Evolutionary conservation across 2,888 invertebrate species (phyloP).

Genomic region (Camponotus fellah): DNA sequence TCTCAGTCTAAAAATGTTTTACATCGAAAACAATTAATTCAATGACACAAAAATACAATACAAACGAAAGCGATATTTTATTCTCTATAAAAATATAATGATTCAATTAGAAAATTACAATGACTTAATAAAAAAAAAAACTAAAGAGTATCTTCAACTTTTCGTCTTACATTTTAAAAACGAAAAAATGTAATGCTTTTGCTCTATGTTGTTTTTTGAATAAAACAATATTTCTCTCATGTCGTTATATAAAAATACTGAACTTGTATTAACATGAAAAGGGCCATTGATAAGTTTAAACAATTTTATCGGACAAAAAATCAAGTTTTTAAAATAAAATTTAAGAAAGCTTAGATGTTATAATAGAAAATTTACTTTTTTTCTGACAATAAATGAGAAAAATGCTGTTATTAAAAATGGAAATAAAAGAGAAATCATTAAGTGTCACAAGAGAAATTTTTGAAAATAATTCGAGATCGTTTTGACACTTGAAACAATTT

Average conservation of each 20-base stretch:
- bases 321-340: neutral
- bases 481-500: conserved; percentile 51
- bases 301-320: conserved; percentile 23
- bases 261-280: conserved; percentile 41
- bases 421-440: conserved; percentile 3
- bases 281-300: conserved; percentile 49
- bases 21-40: neutral
- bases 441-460: neutral
- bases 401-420: neutral
- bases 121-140: neutral
- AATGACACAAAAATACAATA: neutral
- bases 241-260: conserved; percentile 48
- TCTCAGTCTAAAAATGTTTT: neutral
- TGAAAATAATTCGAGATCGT: neutral
- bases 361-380: neutral
- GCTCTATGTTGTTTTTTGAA: conserved; percentile 28
- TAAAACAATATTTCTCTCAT: conserved; percentile 20
- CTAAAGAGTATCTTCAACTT: neutral
- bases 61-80: neutral
- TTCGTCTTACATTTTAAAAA: neutral
- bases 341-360: neutral
- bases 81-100: neutral
- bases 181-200: neutral
- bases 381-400: neutral
- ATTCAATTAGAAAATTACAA: neutral